Evolutionary conservation across 2,113 vertebrate species (phyloP), one percentile per base, ranked within the genome.

Genomic region (Dolichotis patagonum): DNA sequence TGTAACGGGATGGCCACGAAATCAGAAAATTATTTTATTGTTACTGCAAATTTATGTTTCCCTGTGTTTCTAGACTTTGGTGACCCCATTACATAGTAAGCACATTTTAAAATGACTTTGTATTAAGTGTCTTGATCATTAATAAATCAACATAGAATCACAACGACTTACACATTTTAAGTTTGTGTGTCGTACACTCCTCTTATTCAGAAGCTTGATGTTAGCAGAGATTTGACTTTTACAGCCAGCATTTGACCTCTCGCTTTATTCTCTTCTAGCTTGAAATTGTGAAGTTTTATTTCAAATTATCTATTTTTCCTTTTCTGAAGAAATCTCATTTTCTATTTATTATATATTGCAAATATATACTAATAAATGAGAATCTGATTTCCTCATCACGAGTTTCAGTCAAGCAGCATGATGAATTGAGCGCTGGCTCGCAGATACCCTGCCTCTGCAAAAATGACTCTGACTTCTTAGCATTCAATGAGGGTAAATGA

Each of bases 101-200:
- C 20, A 88, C 7, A 86, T 81, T 9, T 96, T 91, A 85, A 75
- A 89, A 81, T 94, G 83, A 73, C 71, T 92, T 88, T 75, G 35
- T 93, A 5, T 92, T 90, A 83, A 89, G 19, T 90, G 11, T 77
- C 14, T 75, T 96, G 46, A 11, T 96, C 13, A 60, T 84, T 85
- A 82, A 28, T 88, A 90, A 82, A 69, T 30, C 71, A 60, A 0
- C 28, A 81, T 26, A 62, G 3, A 65, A 43, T 49, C 52, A 58
- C 35, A 54, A 11, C 38, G 87, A 3, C 58, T 85, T 32, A 63
- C 46, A n/a, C 22, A 52, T 41, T n/a, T 17, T 4, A 83, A 11
- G 35, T 82, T 78, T 60, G 6, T 56, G 3, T 78, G 69, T 81
- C 75, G 41, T 32, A 0, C 2, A 5, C 46, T 92, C 5, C 54